Conservation (phyloP, 2,113 vertebrate genomes). For the Oryzias javanicus region DNA sequence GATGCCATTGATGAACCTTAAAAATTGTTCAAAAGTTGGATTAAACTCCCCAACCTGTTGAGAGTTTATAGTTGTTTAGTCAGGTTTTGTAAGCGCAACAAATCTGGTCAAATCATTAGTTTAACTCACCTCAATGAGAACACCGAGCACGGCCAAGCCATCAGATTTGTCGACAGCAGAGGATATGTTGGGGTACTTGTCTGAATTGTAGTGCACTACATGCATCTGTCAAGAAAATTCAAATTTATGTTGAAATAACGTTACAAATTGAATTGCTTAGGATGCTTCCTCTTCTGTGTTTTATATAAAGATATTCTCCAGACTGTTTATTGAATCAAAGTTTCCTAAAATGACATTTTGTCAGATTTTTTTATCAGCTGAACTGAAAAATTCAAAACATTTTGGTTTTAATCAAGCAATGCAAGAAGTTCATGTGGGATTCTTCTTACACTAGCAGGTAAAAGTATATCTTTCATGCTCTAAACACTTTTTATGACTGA, state of each 20-base stretch:
- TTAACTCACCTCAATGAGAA: conserved; percentile 89
- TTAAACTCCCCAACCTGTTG: conserved; percentile 86
- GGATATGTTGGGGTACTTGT: conserved; percentile 82
- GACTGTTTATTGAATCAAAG: no score
- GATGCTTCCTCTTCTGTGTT: no score
- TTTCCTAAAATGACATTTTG: no score
- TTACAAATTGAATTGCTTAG: no score
- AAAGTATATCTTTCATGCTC: no score
- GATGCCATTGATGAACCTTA: conserved; percentile 82
- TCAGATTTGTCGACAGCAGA: conserved; percentile 83
- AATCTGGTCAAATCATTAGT: neutral
- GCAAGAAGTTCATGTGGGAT: no score
- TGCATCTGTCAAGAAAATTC: conserved; percentile 80
- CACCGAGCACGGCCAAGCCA: conserved; percentile 88
- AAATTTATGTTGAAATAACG: neutral
- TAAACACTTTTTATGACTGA: no score
- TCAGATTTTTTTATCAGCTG: no score
- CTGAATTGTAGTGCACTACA: conserved; percentile 93
- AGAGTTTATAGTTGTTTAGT: conserved; percentile 14
- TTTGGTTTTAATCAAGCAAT: no score
- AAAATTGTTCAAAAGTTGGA: conserved; percentile 85
- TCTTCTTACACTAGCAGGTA: no score
- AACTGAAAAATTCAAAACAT: no score
- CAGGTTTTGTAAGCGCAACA: neutral
- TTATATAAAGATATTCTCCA: no score